These are phyloP conservation scores for Axis porcinus DNA, from an alignment of 2,113 vertebrate species.

Conservation along the genomic window DNA sequence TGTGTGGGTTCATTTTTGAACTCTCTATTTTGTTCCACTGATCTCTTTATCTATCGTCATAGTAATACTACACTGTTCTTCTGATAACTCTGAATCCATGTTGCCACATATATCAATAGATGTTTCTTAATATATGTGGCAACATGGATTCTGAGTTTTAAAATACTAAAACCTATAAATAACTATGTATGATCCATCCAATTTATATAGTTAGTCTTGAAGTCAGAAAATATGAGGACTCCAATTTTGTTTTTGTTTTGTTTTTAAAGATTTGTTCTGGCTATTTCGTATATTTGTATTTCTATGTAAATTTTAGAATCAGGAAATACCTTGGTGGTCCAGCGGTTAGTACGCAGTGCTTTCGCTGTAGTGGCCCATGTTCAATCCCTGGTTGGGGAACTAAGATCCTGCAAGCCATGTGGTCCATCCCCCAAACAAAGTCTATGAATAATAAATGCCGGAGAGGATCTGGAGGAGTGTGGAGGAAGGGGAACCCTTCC, in stretches of 20 bases:
- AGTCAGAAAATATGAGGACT: background rate
- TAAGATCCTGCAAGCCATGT: background rate
- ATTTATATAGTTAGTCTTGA: background rate
- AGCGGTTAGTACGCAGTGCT: background rate
- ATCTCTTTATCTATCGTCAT: background rate
- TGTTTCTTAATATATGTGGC: background rate
- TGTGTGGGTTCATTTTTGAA: background rate
- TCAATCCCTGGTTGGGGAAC: background rate
- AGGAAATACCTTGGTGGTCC: background rate
- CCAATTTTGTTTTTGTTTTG: background rate
- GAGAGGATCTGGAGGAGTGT: background rate
- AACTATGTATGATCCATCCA: background rate
- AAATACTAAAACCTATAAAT: background rate
- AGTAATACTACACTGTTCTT: background rate
- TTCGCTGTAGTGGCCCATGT: background rate
- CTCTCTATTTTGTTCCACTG: background rate
- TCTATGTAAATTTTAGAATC: background rate
- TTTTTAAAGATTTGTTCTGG: background rate
- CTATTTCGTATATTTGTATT: background rate
- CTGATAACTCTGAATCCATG: background rate
- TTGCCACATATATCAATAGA: background rate
- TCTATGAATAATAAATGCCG: rapidly evolving
- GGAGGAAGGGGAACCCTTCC: background rate
- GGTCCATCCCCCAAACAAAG: background rate
- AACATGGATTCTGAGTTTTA: background rate